Base-by-base conservation (phyloP, 2,797 vertebrate species). In the Cyclura pinguis region DNA sequence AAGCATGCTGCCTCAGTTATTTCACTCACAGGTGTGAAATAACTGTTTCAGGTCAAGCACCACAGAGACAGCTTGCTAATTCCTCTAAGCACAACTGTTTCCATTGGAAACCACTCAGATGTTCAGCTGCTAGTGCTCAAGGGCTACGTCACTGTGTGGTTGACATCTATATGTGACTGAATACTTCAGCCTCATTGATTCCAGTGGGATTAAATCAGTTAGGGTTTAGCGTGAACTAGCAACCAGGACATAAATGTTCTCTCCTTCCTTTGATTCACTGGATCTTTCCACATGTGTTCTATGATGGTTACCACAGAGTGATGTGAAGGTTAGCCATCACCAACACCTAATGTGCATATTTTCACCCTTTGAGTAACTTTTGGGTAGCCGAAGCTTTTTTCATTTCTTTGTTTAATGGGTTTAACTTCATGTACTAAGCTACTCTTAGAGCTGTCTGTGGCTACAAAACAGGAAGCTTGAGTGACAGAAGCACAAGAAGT, bases 401-500 rank as follows among this genome's bases (percentile, higher is more conserved):
- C 29, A 47, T 32, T 27, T 59, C 55, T 77, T 47, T 76, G 67
- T 69, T 32, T 12, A 69, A 69, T 32, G 12, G 47, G 84, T 93
- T 96, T 90, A 80, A 82, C 91, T 94, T 82, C 88, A 87, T 29
- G 9, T 87, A 92, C 24, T 94, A 16, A 42, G 62, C 85, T 81
- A 90, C 57, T 47, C 81, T n/a, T 3, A 85, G 92, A 90, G 67
- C 93, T 95, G 95, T 78, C 74, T 78, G 96, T 94, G 95, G 94
- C 95, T 95, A 96, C 93, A 95, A 69, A 97, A 97, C 97, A 97
- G 97, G 97, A 97, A 97, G 94, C 95, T 73, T 87, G 86, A 89
- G 94, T 94, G 95, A 95, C 24, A 96, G 94, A 92, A 78, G 86
- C 76, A 83, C 13, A 69, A 69, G 62, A 20, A 85, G 81, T 88